Conservation (phyloP, 2,797 vertebrate species). For the Periophthalmus magnuspinnatus region DNA sequence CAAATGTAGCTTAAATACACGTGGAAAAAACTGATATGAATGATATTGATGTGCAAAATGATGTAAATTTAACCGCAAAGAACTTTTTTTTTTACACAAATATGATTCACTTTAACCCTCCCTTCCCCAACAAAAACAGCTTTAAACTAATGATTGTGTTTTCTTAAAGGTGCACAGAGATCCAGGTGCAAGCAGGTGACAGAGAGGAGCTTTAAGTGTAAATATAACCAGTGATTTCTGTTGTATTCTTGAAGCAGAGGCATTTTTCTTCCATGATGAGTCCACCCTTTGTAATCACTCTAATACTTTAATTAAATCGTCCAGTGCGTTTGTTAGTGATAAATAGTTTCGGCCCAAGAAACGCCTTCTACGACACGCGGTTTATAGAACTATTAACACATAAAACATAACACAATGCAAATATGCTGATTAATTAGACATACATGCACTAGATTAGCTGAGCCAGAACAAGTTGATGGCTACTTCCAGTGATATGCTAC, state of each 20-base stretch:
- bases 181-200: no score
- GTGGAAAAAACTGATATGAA: no score
- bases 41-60: no score
- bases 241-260: no score
- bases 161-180: neutral
- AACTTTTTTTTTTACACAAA: no score
- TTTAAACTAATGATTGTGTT: neutral
- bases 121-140: no score
- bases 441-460: neutral
- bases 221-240: no score
- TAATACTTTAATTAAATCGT: neutral
- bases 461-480: slow-evolving; percentile 4
- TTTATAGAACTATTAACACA: neutral
- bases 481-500: neutral
- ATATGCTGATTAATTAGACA: neutral
- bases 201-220: no score
- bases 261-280: no score
- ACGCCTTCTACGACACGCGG: neutral
- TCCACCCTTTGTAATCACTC: neutral
- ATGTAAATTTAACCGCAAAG: no score
- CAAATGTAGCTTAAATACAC: no score
- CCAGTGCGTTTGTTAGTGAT: neutral
- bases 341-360: neutral
- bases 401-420: neutral
- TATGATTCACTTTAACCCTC: no score